phyloP scores from a whole-genome alignment of 2,113 vertebrate genomes.

The Prochilodus magdalenae region DNA sequence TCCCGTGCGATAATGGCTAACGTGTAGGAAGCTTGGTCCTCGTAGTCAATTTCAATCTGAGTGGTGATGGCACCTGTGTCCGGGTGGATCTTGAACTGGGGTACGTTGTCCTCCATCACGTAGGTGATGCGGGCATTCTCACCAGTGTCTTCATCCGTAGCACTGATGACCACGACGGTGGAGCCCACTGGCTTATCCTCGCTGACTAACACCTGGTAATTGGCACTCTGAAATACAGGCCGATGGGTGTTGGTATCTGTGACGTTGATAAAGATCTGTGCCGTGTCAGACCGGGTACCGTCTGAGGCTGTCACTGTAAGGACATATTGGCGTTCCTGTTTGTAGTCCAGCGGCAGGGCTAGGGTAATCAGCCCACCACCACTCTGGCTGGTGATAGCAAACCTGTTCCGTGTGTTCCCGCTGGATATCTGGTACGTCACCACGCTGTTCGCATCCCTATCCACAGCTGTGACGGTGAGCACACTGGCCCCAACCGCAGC shows the following conservation, averaged over 20 bases:
- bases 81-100: constrained; percentile 85
- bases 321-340: constrained; percentile 88
- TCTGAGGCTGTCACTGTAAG: constrained; percentile 87
- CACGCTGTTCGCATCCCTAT: constrained; percentile 86
- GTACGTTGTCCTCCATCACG: constrained; percentile 84
- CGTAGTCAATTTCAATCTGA: constrained; percentile 84
- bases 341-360: constrained; percentile 88
- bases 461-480: constrained; percentile 82
- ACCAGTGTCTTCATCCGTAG: constrained; percentile 86
- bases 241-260: constrained; percentile 89
- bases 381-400: constrained; percentile 88
- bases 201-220: constrained; percentile 82
- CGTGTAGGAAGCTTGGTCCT: constrained; percentile 88
- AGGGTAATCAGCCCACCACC: constrained; percentile 86
- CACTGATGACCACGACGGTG: constrained; percentile 83
- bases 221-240: constrained; percentile 88
- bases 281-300: constrained; percentile 82
- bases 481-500: constrained; percentile 84
- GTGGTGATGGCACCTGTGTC: constrained; percentile 85
- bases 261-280: constrained; percentile 86
- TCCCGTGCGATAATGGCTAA: constrained; percentile 85
- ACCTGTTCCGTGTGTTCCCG: constrained; percentile 89
- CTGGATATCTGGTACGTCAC: constrained; percentile 89
- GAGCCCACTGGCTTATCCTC: constrained; percentile 86
- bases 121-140: constrained; percentile 88